A percentile compares a stretch with the other conserved stretches of the same genome.
Conservation (phyloP, 2,797 vertebrate genomes). For the Rhadinocentrus ornatus region DNA sequence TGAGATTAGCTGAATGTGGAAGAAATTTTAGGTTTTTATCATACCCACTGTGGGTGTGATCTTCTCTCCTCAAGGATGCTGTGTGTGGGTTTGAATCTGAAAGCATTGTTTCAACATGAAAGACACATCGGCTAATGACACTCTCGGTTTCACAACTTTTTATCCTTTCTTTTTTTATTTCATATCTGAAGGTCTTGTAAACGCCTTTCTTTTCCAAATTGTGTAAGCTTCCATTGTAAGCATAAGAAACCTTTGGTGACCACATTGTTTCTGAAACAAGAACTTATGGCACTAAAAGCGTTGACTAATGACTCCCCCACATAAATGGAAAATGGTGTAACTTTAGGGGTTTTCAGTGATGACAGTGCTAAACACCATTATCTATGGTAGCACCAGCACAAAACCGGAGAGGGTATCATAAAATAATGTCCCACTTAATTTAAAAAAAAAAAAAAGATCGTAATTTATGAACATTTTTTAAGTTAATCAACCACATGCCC, state of each 20-base stretch:
- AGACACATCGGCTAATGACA: slow-evolving; percentile 56
- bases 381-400: not conserved
- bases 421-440: not conserved
- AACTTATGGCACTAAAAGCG: not conserved
- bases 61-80: slow-evolving; percentile 25
- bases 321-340: not conserved
- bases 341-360: slow-evolving; percentile 13
- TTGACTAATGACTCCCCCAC: not conserved
- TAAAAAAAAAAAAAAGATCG: not conserved
- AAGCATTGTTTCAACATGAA: slow-evolving; percentile 28
- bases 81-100: slow-evolving; percentile 41
- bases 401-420: not conserved
- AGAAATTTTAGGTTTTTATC: slow-evolving; percentile 34
- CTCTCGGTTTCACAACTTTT: slow-evolving; percentile 58
- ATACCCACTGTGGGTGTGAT: slow-evolving; percentile 27
- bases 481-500: slow-evolving; percentile 8
- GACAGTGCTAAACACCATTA: not conserved
- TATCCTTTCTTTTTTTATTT: not conserved
- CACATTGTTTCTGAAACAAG: slow-evolving; percentile 3
- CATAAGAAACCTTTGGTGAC: slow-evolving; percentile 13
- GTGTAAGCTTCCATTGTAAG: slow-evolving; percentile 38
- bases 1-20: slow-evolving; percentile 20
- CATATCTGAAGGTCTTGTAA: slow-evolving; percentile 21
- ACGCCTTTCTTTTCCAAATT: slow-evolving; percentile 37
- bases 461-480: slow-evolving; percentile 3